Conservation (phyloP, 2,888 invertebrate genomes). For the Enchytraeus crypticus region DNA sequence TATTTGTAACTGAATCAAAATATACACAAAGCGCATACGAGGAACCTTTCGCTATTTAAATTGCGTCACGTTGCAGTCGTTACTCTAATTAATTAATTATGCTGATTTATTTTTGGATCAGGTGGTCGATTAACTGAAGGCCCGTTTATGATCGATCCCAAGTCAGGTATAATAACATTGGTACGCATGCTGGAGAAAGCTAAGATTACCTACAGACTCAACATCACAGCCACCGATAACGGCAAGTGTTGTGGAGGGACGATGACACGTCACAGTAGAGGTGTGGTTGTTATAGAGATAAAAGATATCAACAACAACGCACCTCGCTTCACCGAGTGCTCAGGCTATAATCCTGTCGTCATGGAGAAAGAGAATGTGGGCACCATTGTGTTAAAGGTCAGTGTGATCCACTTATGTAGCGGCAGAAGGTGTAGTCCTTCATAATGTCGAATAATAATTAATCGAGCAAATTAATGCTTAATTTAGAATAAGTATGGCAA, state of each 20-base stretch:
- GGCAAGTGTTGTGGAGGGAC: constrained; percentile 90
- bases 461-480: too few species aligned
- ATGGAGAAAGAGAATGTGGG: constrained; percentile 26
- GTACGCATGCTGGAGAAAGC: constrained; percentile 33
- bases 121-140: constrained; percentile 22
- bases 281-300: constrained; percentile 89
- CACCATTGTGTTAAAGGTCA: constrained; percentile 24
- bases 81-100: neutral
- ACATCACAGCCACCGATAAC: constrained; percentile 94
- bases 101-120: neutral
- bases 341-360: constrained; percentile 71
- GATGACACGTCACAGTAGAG: constrained; percentile 83
- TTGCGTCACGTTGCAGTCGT: neutral
- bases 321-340: constrained; percentile 87
- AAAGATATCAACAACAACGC: constrained; percentile 96
- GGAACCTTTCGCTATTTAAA: too few species aligned
- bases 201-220: constrained; percentile 69
- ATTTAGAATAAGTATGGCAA: too few species aligned
- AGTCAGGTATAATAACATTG: constrained; percentile 43
- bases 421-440: too few species aligned
- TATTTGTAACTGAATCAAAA: too few species aligned
- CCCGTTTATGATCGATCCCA: constrained; percentile 42
- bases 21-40: too few species aligned
- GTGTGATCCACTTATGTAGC: too few species aligned
- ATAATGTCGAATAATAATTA: too few species aligned